Evolutionary conservation across 2,888 invertebrate species (phyloP), one percentile per base, ranked within the genome.

Genomic region (Pediacus dermestoides): DNA sequence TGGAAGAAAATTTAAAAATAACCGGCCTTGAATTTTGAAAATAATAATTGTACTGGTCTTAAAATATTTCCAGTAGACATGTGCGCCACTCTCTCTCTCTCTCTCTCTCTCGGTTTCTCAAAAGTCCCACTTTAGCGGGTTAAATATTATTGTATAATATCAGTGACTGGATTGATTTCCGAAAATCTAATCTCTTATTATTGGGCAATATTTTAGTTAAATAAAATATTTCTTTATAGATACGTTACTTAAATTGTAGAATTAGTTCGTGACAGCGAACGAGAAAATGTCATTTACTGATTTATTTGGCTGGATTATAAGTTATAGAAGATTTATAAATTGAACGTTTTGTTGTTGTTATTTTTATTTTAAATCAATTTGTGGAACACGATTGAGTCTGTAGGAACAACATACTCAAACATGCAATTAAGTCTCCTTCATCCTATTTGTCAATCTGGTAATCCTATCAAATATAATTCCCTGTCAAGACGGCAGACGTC

Each of bases 361-460:
- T 39, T 48, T 44, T 48, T 44, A 42, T 45, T 50, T 51, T 41
- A 43, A 52, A 53, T 52, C 52, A 52, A 52, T 53, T 52, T 49
- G 45, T 48, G 44, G 44, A 50, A 52, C 49, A 39, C 44, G 23
- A 3, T 23, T 23, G 10, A 23, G 10, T 3, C 8, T 28, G 14
- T 11, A 7, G 14, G 14, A 11, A 50, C 50, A 55, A 50, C 52
- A 52, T 53, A 55, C 56, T 56, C 55, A 55, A 59, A 62, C 62
- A 63, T 56, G 58, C 60, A 63, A 64, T 64, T 65, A 65, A 64
- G 61, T 53, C 55, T 55, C 57, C 59, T 60, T 61, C 60, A 65
- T 64, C 66, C 65, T 63, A 64, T 66, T 66, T 66, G 66, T 66
- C 67, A 66, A 66, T 67, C 64, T 60, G 53, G 62, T 67, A 66